These are phyloP conservation scores for Petrocephalus sullivani DNA, from an alignment of 2,797 vertebrate genomes.

Conservation along the genomic window DNA sequence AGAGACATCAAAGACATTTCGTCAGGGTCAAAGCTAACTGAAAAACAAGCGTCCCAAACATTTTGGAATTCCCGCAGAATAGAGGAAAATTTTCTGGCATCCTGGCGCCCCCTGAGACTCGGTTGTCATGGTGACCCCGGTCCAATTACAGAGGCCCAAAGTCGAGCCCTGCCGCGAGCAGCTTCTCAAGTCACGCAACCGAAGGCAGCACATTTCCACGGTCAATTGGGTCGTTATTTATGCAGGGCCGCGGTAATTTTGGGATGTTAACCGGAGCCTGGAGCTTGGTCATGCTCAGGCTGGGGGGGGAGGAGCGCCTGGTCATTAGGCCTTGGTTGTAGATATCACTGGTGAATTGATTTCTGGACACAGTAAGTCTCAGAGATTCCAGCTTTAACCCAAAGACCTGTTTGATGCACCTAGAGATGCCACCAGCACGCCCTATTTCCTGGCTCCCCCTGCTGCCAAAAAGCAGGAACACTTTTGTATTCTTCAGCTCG, in stretches of 20 bases:
- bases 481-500: not conserved
- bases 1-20: slow-evolving; percentile 65
- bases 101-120: slow-evolving; percentile 52
- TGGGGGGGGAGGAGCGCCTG: too few relatives aligned
- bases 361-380: not conserved
- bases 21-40: slow-evolving; percentile 57
- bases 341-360: not conserved
- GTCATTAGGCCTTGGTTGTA: not conserved
- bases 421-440: not conserved
- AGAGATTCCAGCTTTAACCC: not conserved
- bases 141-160: slow-evolving; percentile 59
- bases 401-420: not conserved
- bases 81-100: slow-evolving; percentile 54
- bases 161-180: slow-evolving; percentile 54
- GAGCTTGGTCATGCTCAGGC: not conserved
- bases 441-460: too few relatives aligned
- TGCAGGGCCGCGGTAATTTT: slow-evolving; percentile 53
- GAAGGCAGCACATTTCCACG: slow-evolving; percentile 54
- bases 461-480: not conserved
- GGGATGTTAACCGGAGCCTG: slow-evolving; percentile 25
- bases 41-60: slow-evolving; percentile 50
- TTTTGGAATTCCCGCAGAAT: slow-evolving; percentile 56
- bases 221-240: slow-evolving; percentile 51
- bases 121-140: slow-evolving; percentile 57
- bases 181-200: slow-evolving; percentile 63